Base-by-base conservation (phyloP, 2,113 vertebrate species). In the Caranx ignobilis region DNA sequence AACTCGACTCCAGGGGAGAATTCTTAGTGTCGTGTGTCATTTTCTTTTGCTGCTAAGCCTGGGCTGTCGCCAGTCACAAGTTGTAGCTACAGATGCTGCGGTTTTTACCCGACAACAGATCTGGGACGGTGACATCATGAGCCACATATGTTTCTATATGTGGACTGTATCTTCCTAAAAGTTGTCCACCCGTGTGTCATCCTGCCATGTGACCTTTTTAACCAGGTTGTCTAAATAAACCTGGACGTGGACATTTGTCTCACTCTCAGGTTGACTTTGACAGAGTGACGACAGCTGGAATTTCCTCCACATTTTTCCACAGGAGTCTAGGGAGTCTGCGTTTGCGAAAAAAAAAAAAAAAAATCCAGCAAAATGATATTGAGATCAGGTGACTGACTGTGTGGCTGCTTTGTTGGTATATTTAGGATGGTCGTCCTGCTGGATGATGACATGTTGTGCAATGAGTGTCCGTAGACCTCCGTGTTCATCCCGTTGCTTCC, bases 91-190 rank as follows among this genome's bases (percentile, higher is more conserved):
- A 18, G 60, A 64, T 45, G 21, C 73, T 6, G 71, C 71, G 50
- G 55, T 73, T 62, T 67, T 37, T 75, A 59, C 65, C 77, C 9
- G 5, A 50, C 68, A 65, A 70, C 70, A 75, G 43, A 45, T 57
- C 18, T 12, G 10, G 2, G n/a, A 59, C 21, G 4, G 31, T 84
- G 86, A 82, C 78, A 50, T 87, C 73, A 75, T 47, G 55, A 60
- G 47, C 66, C 61, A 39, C 57, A 64, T 60, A 8, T 55, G 37
- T 21, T n/a, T 3, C 64, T 31, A 31, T 52, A 31, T 59, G 69
- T 78, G 34, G n/a, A 45, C 39, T 57, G 11, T 15, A 0, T n/a
- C 26, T 47, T 56, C 66, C 18, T 47, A 69, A 45, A 68, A 55
- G 34, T 50, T 32, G 35, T 64, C 60, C 21, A 35, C 60, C 16